These are phyloP conservation scores for Megaceryle alcyon DNA, from an alignment of 2,797 vertebrate species.

Conservation along the genomic window DNA sequence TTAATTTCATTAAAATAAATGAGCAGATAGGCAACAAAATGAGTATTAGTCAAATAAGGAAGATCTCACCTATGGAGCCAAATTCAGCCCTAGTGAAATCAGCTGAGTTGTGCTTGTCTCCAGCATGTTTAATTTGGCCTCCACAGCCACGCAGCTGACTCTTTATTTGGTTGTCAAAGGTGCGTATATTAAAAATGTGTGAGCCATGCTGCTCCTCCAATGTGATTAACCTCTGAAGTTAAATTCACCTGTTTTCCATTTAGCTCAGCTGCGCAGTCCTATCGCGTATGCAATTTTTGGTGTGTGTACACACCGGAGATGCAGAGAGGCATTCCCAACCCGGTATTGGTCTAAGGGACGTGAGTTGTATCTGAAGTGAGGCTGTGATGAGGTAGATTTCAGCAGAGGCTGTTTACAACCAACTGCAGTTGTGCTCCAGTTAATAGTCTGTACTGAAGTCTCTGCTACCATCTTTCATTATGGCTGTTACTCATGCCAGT, in stretches of 20 bases:
- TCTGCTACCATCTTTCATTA: constrained; percentile 58
- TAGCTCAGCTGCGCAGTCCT: background rate
- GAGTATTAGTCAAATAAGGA: constrained; percentile 37
- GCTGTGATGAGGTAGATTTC: background rate
- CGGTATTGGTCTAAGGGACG: background rate
- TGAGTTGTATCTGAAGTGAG: background rate
- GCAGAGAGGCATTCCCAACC: background rate
- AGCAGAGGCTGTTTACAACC: background rate
- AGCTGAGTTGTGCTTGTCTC: constrained; percentile 13
- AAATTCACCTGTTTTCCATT: constrained; percentile 11
- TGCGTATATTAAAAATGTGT: constrained; percentile 1
- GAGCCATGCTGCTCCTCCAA: background rate
- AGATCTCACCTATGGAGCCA: background rate
- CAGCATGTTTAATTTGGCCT: constrained; percentile 44
- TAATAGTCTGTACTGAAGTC: background rate
- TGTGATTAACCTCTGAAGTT: constrained; percentile 46
- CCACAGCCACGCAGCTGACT: background rate
- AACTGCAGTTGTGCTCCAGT: background rate
- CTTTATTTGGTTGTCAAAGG: constrained; percentile 48
- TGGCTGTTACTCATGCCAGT: constrained; percentile 45
- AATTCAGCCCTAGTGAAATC: constrained; percentile 28
- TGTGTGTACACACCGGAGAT: background rate
- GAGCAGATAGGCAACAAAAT: constrained; percentile 50
- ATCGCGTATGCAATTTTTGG: background rate
- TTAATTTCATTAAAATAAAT: constrained; percentile 53